Evolutionary conservation across 2,888 invertebrate genomes (phyloP), one percentile per base, ranked within the genome.

Genomic region (Hypomecis punctinalis): DNA sequence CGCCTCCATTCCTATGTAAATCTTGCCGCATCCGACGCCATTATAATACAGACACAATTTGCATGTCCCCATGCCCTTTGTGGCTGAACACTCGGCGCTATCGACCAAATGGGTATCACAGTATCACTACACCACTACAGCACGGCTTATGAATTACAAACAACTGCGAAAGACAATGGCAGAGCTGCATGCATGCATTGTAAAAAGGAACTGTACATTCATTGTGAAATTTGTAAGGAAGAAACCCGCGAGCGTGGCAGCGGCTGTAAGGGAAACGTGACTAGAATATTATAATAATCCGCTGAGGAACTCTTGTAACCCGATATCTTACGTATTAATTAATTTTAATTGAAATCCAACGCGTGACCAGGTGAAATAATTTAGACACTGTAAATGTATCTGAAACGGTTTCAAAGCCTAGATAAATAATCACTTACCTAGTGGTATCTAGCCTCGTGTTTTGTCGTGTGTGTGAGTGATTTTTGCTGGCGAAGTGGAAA

Each of bases 1-100:
- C 74, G 81, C 77, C 79, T 83, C 89, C 83, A 91, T 91, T 91
- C 85, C 91, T 91, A 91, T 93, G 92, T 90, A 88, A 93, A 93
- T 92, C 83, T 76, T 76, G 67, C 67, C 79, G 85, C 85, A 87
- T 85, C 83, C 86, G 83, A 83, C 82, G 81, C 74, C 79, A 82
- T 73, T 84, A 88, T 90, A 91, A 89, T 90, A 83, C 82, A 82
- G 82, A 73, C 78, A 72, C 82, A 84, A 91, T 92, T 90, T 91
- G 89, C 90, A 90, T 89, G 85, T 84, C 82, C 83, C 83, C 78
- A 80, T 82, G 84, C 82, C 84, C 85, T 88, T 89, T 90, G 87
- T 86, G 80, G 79, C 60, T 60, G 71, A 75, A 63, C 67, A 69
- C 65, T 61, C 53, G 65, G 61, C 63, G 61, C 62, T 64, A 68